A percentile compares a stretch with the other conserved stretches of the same genome.
Evolutionary conservation across 2,888 invertebrate genomes (phyloP).

Genomic region (Andrena minutula): DNA sequence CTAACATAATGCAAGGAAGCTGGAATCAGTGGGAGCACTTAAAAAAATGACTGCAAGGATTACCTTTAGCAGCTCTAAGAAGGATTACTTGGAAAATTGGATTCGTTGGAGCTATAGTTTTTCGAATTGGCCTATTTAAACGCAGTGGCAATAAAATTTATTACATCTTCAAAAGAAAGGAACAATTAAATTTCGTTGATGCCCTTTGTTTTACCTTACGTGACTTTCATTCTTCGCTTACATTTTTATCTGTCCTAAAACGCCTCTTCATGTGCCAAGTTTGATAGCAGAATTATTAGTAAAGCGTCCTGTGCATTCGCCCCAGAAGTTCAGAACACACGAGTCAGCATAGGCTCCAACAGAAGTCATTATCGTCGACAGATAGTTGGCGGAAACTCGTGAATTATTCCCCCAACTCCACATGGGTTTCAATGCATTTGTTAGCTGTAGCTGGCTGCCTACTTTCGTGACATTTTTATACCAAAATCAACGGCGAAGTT

Average conservation of each 20-base stretch:
- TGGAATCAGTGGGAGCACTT: conserved; percentile 22
- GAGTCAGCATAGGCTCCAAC: too few relatives aligned
- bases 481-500: not conserved
- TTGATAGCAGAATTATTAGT: not conserved
- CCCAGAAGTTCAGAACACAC: not conserved
- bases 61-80: conserved; percentile 19
- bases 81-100: conserved; percentile 49
- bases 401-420: conserved; percentile 22
- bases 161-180: not conserved
- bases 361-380: too few relatives aligned
- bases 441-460: conserved; percentile 9
- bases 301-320: not conserved
- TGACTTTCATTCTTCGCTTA: too few relatives aligned
- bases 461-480: conserved; percentile 9
- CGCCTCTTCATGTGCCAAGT: too few relatives aligned
- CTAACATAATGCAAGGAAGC: conserved; percentile 5
- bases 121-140: conserved; percentile 5
- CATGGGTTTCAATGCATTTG: conserved; percentile 22
- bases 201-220: not conserved
- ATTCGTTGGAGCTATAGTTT: conserved; percentile 20
- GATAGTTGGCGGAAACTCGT: not conserved
- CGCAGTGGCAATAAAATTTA: not conserved
- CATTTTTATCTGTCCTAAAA: too few relatives aligned
- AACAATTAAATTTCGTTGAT: not conserved
- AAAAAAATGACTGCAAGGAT: conserved; percentile 26